Evolutionary conservation across 2,888 invertebrate genomes (phyloP).

Genomic region (Mesorhabditis spiculigera): DNA sequence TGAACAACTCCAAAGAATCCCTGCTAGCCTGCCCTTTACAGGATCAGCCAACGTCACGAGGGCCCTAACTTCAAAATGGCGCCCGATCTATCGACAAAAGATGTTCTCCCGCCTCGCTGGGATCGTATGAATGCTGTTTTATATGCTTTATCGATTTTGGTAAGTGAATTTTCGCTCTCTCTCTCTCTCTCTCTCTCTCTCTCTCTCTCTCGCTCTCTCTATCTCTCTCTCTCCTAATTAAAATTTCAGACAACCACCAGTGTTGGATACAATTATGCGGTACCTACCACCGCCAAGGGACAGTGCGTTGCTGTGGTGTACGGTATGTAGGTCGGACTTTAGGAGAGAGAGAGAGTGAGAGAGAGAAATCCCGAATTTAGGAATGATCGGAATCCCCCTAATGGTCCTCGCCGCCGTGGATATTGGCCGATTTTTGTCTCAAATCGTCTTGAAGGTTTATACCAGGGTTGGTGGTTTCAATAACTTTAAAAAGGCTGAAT

Average conservation of each 20-base stretch:
- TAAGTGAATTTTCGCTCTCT: conserved; percentile 16
- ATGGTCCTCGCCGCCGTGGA: conserved; percentile 58
- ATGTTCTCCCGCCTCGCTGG: conserved; percentile 52
- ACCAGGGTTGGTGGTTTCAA: conserved; percentile 30
- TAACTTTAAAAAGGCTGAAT: conserved; percentile 11
- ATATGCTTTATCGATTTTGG: conserved; percentile 56
- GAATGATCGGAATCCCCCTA: conserved; percentile 47
- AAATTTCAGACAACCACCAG: conserved; percentile 43
- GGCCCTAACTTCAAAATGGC: conserved; percentile 39
- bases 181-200: not conserved
- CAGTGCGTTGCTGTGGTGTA: conserved; percentile 53
- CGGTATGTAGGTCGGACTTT: conserved; percentile 27
- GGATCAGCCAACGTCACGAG: conserved; percentile 44
- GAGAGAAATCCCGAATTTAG: conserved; percentile 9
- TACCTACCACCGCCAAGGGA: conserved; percentile 49
- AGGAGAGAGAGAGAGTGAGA: too few species aligned
- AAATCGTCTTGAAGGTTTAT: conserved; percentile 47
- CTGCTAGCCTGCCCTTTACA: conserved; percentile 1
- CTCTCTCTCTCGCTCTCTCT: not conserved
- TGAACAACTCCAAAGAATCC: not conserved
- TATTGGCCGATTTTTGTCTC: conserved; percentile 56
- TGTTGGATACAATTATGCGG: conserved; percentile 49
- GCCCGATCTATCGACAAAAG: conserved; percentile 25
- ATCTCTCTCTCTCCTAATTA: not conserved
- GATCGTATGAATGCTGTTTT: conserved; percentile 45